phyloP scores from a whole-genome alignment of 2,888 invertebrate species.

The Philereme vetulata region DNA sequence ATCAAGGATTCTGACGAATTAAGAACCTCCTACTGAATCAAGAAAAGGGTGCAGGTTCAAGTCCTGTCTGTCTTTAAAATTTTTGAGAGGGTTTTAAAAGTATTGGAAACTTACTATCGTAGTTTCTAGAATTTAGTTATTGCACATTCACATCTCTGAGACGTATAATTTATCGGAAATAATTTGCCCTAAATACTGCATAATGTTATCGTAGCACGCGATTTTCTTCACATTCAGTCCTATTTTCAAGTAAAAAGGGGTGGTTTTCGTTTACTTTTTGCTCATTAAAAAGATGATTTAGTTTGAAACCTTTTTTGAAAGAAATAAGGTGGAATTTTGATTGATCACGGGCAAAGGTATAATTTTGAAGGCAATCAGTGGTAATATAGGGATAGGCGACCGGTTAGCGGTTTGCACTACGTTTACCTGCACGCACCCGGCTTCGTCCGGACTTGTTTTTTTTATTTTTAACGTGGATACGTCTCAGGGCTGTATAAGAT shows the following conservation, averaged over 20 bases:
- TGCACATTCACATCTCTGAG: too few relatives aligned
- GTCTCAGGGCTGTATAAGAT: background rate
- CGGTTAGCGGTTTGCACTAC: slow-evolving; percentile 62
- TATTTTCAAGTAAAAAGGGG: slow-evolving; percentile 8
- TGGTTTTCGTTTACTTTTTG: slow-evolving; percentile 9
- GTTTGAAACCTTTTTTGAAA: slow-evolving; percentile 19
- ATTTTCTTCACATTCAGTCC: slow-evolving; percentile 19
- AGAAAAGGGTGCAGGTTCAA: too few relatives aligned
- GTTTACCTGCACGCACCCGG: slow-evolving; percentile 70
- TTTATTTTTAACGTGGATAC: slow-evolving; percentile 22
- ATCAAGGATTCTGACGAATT: too few relatives aligned
- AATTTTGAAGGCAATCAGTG: slow-evolving; percentile 69
- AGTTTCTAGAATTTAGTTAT: too few relatives aligned
- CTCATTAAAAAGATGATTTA: slow-evolving; percentile 9
- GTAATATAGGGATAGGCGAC: slow-evolving; percentile 60
- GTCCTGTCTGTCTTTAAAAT: too few relatives aligned
- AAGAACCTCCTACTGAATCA: too few relatives aligned
- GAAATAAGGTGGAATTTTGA: slow-evolving; percentile 43
- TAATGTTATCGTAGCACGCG: slow-evolving; percentile 12
- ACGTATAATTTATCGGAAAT: slow-evolving; percentile 1
- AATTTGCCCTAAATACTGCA: slow-evolving; percentile 12
- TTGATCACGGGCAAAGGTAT: slow-evolving; percentile 40
- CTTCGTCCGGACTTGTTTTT: slow-evolving; percentile 13
- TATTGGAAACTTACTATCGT: too few relatives aligned
- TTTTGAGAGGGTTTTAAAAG: too few relatives aligned